Base-by-base conservation (phyloP, 1,140 invertebrate species). In the Radopholus similis region DNA sequence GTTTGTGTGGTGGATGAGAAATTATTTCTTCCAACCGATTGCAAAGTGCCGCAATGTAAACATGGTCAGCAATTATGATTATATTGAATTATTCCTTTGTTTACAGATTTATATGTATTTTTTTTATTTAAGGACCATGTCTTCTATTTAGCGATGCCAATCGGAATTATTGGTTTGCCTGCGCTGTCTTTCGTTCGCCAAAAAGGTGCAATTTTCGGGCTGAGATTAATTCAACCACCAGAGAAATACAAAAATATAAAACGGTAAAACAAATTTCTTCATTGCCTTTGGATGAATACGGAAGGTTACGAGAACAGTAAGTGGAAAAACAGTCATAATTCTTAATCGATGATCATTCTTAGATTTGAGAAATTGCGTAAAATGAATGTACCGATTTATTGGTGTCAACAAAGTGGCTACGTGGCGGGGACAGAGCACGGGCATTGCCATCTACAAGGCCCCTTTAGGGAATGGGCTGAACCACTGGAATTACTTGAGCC, bases 221-320 rank as follows among this genome's bases (percentile, higher is more conserved):
- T n/a, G n/a, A n/a, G n/a, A n/a, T n/a, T n/a, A n/a, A n/a, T n/a
- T n/a, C n/a, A n/a, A n/a, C n/a, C n/a, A n/a, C n/a, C 28, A 26
- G 40, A 40, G 49, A 9, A 2, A 32, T 62, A 13, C 28, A 9
- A 11, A 0, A 18, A 9, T 6, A 49, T 26, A 21, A 18, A 28
- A 21, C 42, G n/a, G 32, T 40, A 15, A 4, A 3, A 13, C 13
- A 1, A 2, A 42, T 47, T 49, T 2, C 11, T 4, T 47, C 58
- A 30, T 62, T 62, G 8, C 58, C 58, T 3, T 42, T 62, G 23
- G 40, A 47, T 28, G 38, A 62, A 47, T 62, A 62, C 44, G 58
- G 58, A 9, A 42, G 23, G 23, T 21, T 49, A 1, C 21, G 21
- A 8, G n/a, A 47, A 51, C 23, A 34, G 58, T 62, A 32, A 3